A percentile compares a stretch with the other conserved stretches of the same genome.
Evolutionary conservation across 2,888 invertebrate species (phyloP).

Genomic region (Nineta flava): DNA sequence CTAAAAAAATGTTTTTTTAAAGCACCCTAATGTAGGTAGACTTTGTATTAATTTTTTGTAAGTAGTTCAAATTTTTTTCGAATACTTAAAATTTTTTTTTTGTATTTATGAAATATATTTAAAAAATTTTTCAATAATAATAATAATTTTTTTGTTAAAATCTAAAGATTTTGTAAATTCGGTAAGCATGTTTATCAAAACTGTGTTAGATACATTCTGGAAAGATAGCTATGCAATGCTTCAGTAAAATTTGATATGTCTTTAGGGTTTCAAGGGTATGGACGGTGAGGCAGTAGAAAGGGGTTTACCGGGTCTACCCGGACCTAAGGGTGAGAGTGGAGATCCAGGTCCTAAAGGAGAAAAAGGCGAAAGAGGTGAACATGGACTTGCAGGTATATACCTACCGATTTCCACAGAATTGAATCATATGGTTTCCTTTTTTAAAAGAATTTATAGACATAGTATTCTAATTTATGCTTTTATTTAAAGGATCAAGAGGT

Average conservation of each 20-base stretch:
- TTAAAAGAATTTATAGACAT: neutral
- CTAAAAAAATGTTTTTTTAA: too few species aligned
- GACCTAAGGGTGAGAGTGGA: slow-evolving; percentile 39
- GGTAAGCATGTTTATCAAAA: too few species aligned
- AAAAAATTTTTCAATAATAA: too few species aligned
- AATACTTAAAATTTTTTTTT: too few species aligned
- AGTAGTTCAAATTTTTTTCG: too few species aligned
- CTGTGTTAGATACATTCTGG: too few species aligned
- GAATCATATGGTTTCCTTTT: neutral
- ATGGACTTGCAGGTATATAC: slow-evolving; percentile 31
- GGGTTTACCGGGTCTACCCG: slow-evolving; percentile 50
- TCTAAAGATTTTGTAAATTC: too few species aligned
- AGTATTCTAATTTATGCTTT: neutral
- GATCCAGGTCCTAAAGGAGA: slow-evolving; percentile 32
- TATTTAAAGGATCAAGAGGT: slow-evolving; percentile 48
- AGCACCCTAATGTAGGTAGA: too few species aligned
- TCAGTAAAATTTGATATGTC: slow-evolving; percentile 2
- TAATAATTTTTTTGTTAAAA: too few species aligned
- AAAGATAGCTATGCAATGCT: slow-evolving; percentile 1
- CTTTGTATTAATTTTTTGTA: too few species aligned
- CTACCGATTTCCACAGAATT: too few species aligned
- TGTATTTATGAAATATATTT: too few species aligned
- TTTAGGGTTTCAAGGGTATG: slow-evolving; percentile 22
- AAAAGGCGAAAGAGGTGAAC: slow-evolving; percentile 32
- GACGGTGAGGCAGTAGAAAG: slow-evolving; percentile 39